phyloP scores from a whole-genome alignment of 2,113 vertebrate species.

The Bubo blakistoni region DNA sequence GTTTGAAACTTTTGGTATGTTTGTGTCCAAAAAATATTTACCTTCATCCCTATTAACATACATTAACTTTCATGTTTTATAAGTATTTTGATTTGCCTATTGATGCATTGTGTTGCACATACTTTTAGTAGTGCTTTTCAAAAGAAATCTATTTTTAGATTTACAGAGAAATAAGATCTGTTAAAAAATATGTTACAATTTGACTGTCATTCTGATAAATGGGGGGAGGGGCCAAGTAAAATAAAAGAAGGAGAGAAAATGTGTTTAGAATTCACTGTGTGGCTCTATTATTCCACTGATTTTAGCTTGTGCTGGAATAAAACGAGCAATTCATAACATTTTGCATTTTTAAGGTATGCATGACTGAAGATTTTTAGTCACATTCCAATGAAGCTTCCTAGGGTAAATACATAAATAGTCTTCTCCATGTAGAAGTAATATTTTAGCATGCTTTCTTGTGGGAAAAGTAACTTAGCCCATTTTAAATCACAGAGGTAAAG shows the following conservation, averaged over 20 bases:
- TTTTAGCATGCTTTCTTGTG: constrained; percentile 41
- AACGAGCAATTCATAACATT: background rate
- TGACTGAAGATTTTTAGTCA: constrained; percentile 53
- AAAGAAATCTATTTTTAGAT: background rate
- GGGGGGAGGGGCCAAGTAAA: accelerated
- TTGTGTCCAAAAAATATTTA: background rate
- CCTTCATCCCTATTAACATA: background rate
- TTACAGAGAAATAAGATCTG: background rate
- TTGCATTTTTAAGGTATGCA: background rate
- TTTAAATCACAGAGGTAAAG: background rate
- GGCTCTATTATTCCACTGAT: background rate
- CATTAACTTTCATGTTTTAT: background rate
- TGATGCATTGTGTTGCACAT: background rate
- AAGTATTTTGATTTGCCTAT: background rate
- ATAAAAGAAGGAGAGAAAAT: background rate
- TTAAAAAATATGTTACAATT: background rate
- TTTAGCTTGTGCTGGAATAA: background rate
- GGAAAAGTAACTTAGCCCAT: constrained; percentile 32
- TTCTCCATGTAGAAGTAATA: constrained; percentile 46
- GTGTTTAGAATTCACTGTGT: background rate
- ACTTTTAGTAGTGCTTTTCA: background rate
- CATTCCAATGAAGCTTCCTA: background rate
- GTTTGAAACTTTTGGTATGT: background rate
- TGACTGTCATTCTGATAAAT: background rate
- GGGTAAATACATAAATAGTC: constrained; percentile 15